Percentiles rank a stretch among this genome's conserved stretches.
phyloP scores from a whole-genome alignment of 2,888 invertebrate genomes.

The Sussaba pulchella region DNA sequence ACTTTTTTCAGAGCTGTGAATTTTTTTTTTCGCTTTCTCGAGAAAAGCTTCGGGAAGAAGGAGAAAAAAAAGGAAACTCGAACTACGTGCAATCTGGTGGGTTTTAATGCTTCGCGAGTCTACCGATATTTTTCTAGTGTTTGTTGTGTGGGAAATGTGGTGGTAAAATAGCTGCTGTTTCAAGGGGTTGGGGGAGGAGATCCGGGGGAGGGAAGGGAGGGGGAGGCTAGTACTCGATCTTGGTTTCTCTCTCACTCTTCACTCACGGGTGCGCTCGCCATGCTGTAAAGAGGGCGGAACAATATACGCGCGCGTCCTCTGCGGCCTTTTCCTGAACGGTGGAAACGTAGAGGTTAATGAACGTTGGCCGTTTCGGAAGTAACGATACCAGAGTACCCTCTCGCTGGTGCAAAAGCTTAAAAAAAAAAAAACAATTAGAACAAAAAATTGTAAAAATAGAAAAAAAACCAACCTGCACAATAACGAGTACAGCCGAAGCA shows the following conservation, averaged over 20 bases:
- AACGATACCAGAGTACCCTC: constrained; percentile 62
- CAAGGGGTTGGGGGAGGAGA: too few relatives aligned
- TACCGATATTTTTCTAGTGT: constrained; percentile 58
- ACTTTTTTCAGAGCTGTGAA: not conserved
- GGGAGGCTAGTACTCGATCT: constrained; percentile 7
- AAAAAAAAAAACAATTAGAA: constrained; percentile 10
- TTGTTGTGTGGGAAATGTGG: constrained; percentile 35
- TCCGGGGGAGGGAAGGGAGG: too few relatives aligned
- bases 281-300: constrained; percentile 50
- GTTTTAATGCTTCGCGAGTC: constrained; percentile 49
- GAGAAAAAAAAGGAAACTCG: constrained; percentile 9
- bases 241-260: constrained; percentile 25
- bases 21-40: constrained; percentile 31
- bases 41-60: constrained; percentile 16
- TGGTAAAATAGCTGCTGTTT: constrained; percentile 40
- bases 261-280: constrained; percentile 26
- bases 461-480: not conserved
- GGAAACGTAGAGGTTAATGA: constrained; percentile 59
- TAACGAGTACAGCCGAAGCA: not conserved
- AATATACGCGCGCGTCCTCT: constrained; percentile 56
- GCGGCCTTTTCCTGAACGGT: constrained; percentile 55
- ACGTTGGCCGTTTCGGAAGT: constrained; percentile 63
- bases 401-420: constrained; percentile 31
- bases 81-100: constrained; percentile 51
- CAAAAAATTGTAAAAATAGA: not conserved